Conservation (phyloP, 2,888 invertebrate species). For the Lampropteryx suffumata region DNA sequence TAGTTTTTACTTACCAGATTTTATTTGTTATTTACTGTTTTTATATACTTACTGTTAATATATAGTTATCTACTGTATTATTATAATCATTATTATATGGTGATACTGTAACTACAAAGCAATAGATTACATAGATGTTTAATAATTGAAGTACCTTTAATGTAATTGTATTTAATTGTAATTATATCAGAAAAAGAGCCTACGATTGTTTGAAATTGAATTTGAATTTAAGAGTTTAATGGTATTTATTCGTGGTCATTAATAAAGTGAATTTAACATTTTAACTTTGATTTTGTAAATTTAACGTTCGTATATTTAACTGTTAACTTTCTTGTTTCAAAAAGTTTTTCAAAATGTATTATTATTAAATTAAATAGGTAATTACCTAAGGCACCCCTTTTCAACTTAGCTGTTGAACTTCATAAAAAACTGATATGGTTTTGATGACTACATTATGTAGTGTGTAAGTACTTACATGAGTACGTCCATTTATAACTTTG, state of each 20-base stretch:
- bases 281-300: slow-evolving; percentile 24
- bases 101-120: slow-evolving; percentile 50
- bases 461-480: slow-evolving; percentile 70
- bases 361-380: too few relatives aligned
- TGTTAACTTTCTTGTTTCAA: slow-evolving; percentile 13
- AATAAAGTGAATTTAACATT: slow-evolving; percentile 1
- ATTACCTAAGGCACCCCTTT: too few relatives aligned
- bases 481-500: slow-evolving; percentile 57
- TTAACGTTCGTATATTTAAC: slow-evolving; percentile 13
- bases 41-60: slow-evolving; percentile 31
- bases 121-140: slow-evolving; percentile 47
- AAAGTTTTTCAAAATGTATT: background rate
- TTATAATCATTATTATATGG: slow-evolving; percentile 26
- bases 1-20: slow-evolving; percentile 57
- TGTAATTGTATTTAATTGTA: slow-evolving; percentile 28
- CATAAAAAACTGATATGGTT: slow-evolving; percentile 23
- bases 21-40: slow-evolving; percentile 44
- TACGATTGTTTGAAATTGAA: slow-evolving; percentile 28
- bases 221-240: slow-evolving; percentile 12
- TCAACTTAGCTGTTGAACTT: background rate
- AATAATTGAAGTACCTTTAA: too few relatives aligned
- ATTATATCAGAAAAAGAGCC: slow-evolving; percentile 24
- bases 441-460: slow-evolving; percentile 45
- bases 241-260: slow-evolving; percentile 6
- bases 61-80: background rate